Conservation (phyloP, 1,140 invertebrate genomes). For the Papilio machaon region DNA sequence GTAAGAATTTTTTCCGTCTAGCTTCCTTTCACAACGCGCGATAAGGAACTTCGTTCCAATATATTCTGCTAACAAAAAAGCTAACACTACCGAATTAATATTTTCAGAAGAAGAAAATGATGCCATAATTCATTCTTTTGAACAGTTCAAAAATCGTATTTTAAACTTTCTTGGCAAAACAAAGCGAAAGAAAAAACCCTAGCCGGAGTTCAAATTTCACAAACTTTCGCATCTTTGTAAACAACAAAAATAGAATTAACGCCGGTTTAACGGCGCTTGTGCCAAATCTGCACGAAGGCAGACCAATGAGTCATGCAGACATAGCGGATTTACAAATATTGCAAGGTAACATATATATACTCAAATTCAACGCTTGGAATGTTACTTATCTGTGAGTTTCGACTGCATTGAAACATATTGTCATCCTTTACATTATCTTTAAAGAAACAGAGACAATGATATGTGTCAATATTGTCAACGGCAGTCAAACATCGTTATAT, state of each 20-base stretch:
- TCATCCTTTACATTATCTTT: not conserved
- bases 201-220: conserved; percentile 20
- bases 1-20: no score
- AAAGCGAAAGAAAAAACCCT: conserved; percentile 8
- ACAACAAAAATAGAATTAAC: conserved; percentile 19
- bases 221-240: conserved; percentile 18
- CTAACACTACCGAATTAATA: no score
- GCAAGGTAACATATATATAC: not conserved
- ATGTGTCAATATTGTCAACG: not conserved
- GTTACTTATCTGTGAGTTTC: not conserved
- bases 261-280: conserved; percentile 17
- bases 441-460: not conserved
- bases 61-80: no score
- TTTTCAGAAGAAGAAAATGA: no score
- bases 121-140: no score
- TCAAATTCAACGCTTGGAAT: not conserved
- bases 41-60: no score
- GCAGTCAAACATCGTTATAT: not conserved
- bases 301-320: not conserved
- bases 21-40: no score
- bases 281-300: not conserved
- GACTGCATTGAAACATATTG: not conserved
- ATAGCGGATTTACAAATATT: not conserved
- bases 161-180: not conserved
- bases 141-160: not conserved